Evolutionary conservation across 1,140 invertebrate species (phyloP).

Genomic region (Riptortus pedestris): DNA sequence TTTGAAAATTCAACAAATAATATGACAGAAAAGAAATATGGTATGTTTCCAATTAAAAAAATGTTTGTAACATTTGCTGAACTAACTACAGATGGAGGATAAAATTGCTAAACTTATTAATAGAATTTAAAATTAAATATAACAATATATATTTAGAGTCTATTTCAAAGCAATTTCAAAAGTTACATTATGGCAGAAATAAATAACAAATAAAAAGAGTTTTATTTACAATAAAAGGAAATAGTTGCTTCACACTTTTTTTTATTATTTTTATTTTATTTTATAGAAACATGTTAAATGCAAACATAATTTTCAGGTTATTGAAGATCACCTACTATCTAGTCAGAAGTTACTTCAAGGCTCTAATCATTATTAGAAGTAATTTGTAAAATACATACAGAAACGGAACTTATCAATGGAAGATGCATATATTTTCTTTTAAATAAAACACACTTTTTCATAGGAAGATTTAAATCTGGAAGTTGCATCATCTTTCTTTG

Average conservation of each 20-base stretch:
- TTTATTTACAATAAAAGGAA: background rate
- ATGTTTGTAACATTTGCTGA: background rate
- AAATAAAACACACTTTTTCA: background rate
- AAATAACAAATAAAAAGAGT: background rate
- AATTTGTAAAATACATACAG: background rate
- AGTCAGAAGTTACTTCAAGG: background rate
- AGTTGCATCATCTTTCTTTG: background rate
- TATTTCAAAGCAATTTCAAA: background rate
- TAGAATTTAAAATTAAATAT: background rate
- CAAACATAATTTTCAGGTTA: conserved; percentile 1
- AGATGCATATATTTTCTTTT: background rate
- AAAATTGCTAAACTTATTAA: background rate
- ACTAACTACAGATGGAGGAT: background rate
- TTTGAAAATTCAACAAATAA: background rate
- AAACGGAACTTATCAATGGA: background rate
- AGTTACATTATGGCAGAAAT: background rate
- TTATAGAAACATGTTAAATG: background rate
- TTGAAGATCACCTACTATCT: background rate
- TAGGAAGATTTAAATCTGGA: conserved; percentile 4
- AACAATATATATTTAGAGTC: background rate
- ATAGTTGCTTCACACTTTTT: background rate
- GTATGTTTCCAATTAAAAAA: background rate
- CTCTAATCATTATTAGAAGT: background rate
- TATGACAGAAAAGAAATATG: background rate
- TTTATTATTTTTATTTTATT: background rate